phyloP scores from a whole-genome alignment of 1,140 invertebrate species.

The Temnothorax nylanderi region DNA sequence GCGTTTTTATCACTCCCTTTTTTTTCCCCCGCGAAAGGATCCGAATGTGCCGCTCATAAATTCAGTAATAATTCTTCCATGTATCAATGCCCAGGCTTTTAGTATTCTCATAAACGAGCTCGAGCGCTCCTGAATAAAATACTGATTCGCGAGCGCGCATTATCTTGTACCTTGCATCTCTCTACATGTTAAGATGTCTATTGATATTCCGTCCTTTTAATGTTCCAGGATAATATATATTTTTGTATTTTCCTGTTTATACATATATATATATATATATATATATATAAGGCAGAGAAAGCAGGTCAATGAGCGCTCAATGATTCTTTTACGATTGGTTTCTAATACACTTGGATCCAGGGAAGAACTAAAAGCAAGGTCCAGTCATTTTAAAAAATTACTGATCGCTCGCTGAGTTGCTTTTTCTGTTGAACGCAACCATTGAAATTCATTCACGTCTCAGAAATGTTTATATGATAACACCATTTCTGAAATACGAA shows the following conservation, averaged over 20 bases:
- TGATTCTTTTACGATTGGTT: too few relatives aligned
- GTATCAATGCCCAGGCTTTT: constrained; percentile 41
- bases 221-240: background rate
- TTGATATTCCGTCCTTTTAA: constrained; percentile 7
- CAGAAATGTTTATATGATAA: too few relatives aligned
- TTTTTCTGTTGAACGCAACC: too few relatives aligned
- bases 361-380: too few relatives aligned
- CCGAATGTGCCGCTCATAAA: constrained; percentile 31
- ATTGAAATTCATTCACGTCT: too few relatives aligned
- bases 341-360: too few relatives aligned
- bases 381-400: too few relatives aligned
- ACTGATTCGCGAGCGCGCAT: constrained; percentile 35
- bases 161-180: constrained; percentile 11
- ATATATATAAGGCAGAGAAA: too few relatives aligned
- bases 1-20: constrained; percentile 35
- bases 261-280: too few relatives aligned
- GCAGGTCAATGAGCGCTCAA: too few relatives aligned
- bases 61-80: constrained; percentile 55
- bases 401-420: too few relatives aligned
- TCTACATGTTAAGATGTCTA: background rate
- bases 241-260: background rate
- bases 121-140: constrained; percentile 36
- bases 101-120: constrained; percentile 26
- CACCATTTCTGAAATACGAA: too few relatives aligned
- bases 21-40: background rate